Percentiles rank a stretch among this genome's conserved stretches.
Conservation (phyloP, 2,113 vertebrate species). For the Balaenoptera acutorostrata region DNA sequence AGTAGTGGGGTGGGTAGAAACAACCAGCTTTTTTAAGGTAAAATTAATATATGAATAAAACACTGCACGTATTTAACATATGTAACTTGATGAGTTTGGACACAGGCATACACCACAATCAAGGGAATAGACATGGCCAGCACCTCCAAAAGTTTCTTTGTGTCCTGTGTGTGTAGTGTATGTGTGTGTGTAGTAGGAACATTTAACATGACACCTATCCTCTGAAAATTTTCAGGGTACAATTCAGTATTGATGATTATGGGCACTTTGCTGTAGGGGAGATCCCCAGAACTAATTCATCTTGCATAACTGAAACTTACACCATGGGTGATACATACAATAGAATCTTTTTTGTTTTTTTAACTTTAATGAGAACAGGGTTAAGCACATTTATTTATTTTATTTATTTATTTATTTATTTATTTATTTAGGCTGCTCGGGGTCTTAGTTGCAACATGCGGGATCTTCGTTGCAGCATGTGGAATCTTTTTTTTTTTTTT, state of each 20-base stretch:
- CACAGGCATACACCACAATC: not conserved
- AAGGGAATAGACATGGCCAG: not conserved
- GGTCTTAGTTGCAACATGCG: too few species aligned
- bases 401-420: too few species aligned
- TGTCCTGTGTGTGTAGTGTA: not conserved
- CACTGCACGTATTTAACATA: too few species aligned
- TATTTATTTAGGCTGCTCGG: too few species aligned
- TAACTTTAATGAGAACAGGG: too few species aligned
- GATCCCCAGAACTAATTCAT: not conserved
- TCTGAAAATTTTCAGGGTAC: not conserved
- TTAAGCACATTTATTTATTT: too few species aligned
- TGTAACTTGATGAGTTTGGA: not conserved
- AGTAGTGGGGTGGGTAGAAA: too few species aligned
- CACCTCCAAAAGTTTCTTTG: not conserved
- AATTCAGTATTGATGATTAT: accelerated
- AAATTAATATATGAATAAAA: not conserved
- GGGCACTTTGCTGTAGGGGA: not conserved
- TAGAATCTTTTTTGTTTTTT: too few species aligned
- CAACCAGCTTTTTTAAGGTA: not conserved
- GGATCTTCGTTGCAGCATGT: too few species aligned
- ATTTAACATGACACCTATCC: not conserved
- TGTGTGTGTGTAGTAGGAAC: not conserved
- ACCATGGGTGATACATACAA: not conserved
- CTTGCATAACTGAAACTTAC: not conserved
- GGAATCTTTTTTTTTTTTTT: too few species aligned